Evolutionary conservation across 2,797 vertebrate species (phyloP).

Genomic region (Molossus molossus): DNA sequence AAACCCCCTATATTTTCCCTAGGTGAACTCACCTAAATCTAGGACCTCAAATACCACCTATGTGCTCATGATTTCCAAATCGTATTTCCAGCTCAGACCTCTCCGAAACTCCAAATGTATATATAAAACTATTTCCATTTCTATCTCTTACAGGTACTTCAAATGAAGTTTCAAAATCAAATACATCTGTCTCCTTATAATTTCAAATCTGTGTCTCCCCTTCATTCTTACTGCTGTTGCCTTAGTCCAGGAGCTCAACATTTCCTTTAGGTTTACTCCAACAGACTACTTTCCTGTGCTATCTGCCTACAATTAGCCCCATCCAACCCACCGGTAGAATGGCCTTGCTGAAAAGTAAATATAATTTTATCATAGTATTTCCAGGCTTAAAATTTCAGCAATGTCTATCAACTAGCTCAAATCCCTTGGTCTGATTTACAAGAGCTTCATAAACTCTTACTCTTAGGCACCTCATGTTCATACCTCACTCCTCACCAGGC

Average conservation of each 20-base stretch:
- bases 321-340: background rate
- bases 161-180: constrained; percentile 46
- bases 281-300: background rate
- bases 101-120: constrained; percentile 22
- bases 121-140: constrained; percentile 19
- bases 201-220: constrained; percentile 3
- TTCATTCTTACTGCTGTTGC: background rate
- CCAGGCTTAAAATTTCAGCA: background rate
- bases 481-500: background rate
- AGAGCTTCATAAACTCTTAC: background rate
- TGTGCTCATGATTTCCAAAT: constrained; percentile 20
- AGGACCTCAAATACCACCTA: constrained; percentile 2
- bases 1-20: constrained; percentile 42
- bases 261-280: background rate
- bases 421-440: background rate
- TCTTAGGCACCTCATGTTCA: background rate
- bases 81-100: constrained; percentile 21
- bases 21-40: background rate
- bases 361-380: background rate
- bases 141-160: background rate
- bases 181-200: background rate
- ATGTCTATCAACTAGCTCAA: background rate
- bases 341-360: constrained; percentile 38
- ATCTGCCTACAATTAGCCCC: background rate
- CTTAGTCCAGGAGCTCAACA: background rate